Evolutionary conservation across 1,140 invertebrate genomes (phyloP).

Genomic region (Hetaerina americana): DNA sequence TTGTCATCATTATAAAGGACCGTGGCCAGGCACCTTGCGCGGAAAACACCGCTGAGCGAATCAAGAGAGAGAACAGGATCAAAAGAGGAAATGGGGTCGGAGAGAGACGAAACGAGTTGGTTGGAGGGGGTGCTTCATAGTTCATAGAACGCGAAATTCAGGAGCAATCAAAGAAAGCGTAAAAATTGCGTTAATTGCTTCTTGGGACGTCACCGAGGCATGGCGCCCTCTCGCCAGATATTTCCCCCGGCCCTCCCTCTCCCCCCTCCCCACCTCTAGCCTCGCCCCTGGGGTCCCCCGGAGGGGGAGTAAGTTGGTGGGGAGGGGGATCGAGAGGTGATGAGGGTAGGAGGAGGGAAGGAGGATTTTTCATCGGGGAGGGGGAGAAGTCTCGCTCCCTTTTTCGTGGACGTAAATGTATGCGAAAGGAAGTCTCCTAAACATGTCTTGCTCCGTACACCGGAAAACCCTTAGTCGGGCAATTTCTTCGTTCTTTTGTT

Average conservation of each 20-base stretch:
- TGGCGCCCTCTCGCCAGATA: conserved; percentile 2
- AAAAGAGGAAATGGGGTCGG: too few species aligned
- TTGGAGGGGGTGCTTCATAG: neutral
- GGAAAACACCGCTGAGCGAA: too few species aligned
- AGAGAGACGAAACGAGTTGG: neutral
- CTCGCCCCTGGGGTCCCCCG: too few species aligned
- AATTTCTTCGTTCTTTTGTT: neutral
- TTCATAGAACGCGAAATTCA: neutral
- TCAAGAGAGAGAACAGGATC: too few species aligned
- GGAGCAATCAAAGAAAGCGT: neutral
- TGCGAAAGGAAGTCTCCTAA: conserved; percentile 5
- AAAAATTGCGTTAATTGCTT: neutral
- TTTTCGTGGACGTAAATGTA: conserved; percentile 1
- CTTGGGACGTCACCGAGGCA: neutral
- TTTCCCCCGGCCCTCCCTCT: neutral
- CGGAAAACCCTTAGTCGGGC: neutral
- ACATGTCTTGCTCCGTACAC: neutral
- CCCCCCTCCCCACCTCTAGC: too few species aligned
- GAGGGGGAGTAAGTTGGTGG: neutral
- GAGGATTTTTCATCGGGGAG: neutral
- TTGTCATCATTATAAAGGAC: too few species aligned
- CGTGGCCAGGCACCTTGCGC: too few species aligned
- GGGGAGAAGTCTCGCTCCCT: neutral
- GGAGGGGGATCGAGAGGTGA: neutral
- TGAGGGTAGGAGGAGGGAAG: neutral